phyloP scores from a whole-genome alignment of 2,113 vertebrate species.

The Emydocephalus ijimae region DNA sequence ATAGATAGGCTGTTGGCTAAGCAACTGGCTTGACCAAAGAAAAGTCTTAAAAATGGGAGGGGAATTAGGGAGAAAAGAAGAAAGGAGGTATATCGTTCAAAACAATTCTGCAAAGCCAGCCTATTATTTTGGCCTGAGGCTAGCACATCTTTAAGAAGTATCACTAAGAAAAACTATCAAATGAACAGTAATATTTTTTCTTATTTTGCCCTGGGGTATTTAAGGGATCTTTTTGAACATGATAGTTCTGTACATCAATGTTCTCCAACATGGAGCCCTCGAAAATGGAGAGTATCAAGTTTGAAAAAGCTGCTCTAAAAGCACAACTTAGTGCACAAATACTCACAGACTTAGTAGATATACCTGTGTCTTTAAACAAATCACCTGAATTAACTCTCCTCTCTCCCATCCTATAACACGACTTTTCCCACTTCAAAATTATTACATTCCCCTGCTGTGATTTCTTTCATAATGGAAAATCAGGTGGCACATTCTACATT shows the following conservation, averaged over 20 bases:
- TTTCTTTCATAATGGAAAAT: background rate
- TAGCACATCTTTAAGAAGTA: background rate
- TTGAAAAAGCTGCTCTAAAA: background rate
- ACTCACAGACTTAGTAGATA: background rate
- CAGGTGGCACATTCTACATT: background rate
- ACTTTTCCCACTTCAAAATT: background rate
- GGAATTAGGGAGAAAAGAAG: background rate
- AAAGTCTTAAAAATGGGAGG: constrained; percentile 15
- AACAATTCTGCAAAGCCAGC: background rate
- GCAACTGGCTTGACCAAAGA: background rate
- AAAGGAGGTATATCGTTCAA: background rate
- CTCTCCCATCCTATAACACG: background rate
- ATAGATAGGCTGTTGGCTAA: background rate
- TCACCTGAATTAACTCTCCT: background rate
- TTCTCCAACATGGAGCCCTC: background rate
- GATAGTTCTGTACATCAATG: background rate
- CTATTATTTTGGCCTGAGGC: background rate
- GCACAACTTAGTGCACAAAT: background rate
- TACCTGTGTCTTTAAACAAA: background rate
- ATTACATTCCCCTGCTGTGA: background rate
- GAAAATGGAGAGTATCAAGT: background rate
- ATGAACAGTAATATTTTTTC: background rate
- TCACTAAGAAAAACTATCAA: background rate
- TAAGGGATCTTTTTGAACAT: background rate
- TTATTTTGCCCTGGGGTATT: background rate